These are phyloP conservation scores for Dinoponera quadriceps DNA, from an alignment of 1,140 invertebrate species.

Conservation along the genomic window DNA sequence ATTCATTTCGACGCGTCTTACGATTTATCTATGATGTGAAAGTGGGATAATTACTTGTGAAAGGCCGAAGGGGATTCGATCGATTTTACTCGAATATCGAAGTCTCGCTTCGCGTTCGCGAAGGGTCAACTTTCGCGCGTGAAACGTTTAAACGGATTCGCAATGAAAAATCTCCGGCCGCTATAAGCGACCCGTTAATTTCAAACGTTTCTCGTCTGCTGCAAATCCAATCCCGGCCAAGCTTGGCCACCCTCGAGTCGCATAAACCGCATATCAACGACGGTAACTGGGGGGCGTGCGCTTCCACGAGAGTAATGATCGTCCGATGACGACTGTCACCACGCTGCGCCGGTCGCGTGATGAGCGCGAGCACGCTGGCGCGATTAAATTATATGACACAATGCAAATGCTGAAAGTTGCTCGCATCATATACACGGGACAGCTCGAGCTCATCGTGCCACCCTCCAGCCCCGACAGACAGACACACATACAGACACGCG, in stretches of 20 bases:
- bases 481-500: no score
- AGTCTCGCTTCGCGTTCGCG: not conserved
- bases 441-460: not conserved
- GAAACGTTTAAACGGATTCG: slow-evolving; percentile 16
- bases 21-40: not conserved
- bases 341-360: slow-evolving; percentile 43
- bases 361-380: not conserved
- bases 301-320: slow-evolving; percentile 74
- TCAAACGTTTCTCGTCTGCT: not conserved
- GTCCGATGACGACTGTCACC: slow-evolving; percentile 73
- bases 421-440: not conserved
- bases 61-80: not conserved
- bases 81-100: not conserved
- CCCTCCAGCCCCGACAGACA: no score
- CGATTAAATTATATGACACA: slow-evolving; percentile 44
- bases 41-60: slow-evolving; percentile 5
- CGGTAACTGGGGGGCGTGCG: slow-evolving; percentile 4
- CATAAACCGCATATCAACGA: slow-evolving; percentile 4
- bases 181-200: not conserved
- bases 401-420: not conserved
- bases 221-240: not conserved
- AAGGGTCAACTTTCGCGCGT: not conserved
- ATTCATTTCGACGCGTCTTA: not conserved
- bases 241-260: slow-evolving; percentile 12
- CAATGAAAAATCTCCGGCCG: not conserved